Evolutionary conservation across 2,113 vertebrate genomes (phyloP), one percentile per base, ranked within the genome.

Genomic region (Pelodiscus sinensis): DNA sequence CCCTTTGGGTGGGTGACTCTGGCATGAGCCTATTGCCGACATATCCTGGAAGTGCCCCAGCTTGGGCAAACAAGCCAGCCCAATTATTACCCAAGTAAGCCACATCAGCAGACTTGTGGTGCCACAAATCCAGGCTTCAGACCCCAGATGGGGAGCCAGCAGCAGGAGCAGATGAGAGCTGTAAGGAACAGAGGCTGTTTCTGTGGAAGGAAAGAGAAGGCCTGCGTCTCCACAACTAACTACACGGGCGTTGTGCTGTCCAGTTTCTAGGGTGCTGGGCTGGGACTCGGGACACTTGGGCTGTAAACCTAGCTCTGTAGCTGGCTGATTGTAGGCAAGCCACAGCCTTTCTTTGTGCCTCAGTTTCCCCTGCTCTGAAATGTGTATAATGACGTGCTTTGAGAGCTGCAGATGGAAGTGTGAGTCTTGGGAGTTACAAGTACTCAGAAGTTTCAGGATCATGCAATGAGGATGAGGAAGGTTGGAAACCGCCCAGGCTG

Each of bases 201-300:
- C 58, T 60, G 25, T 60, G 11, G 22, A 27, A 25, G 57, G 57
- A 58, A 58, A 58, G 24, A 25, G 5, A 24, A 27, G 57, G 57
- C 58, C 25, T 60, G 58, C 11, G 5, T 27, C 12, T 65, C 14
- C n/a, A 31, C 35, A 24, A 5, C n/a, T 73, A 35, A 12, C 71
- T 73, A 12, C 18, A 8, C 2, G 35, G n/a, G 71, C 52, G 24
- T 9, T 4, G 9, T 24, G 31, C 71, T 73, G 12, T n/a, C 18
- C n/a, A 73, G 35, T 9, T 25, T 27, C 24, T 24, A 60, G 58
- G 58, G 25, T 10, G 94, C 96, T 95, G 95, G 90, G 95, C 96
- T 81, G 90, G 44, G 52, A 82, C 81, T 84, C 4, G 77, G 92
- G 94, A 85, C 95, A 94, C 92, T 35, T 57, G 35, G 80, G 56